These are phyloP conservation scores for Probosciger aterrimus DNA, from an alignment of 2,113 vertebrate species.

Conservation along the genomic window DNA sequence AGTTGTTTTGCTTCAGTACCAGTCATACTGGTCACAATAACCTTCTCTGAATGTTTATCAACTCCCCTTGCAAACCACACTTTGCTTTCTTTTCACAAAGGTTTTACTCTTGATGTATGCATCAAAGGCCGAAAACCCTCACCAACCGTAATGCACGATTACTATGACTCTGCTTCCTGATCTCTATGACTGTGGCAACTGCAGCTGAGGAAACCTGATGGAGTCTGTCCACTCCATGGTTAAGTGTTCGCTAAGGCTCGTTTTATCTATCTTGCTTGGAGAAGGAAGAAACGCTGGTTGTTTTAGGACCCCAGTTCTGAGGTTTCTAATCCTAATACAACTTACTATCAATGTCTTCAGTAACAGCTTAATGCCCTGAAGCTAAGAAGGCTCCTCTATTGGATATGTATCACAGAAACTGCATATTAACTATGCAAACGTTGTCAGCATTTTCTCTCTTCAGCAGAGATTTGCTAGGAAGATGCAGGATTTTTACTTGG, in stretches of 20 bases:
- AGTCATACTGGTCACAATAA: background rate
- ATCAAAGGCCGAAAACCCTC: background rate
- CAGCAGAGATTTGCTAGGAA: background rate
- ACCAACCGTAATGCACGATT: background rate
- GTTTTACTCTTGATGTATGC: background rate
- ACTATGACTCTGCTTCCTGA: background rate
- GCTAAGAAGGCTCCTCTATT: background rate
- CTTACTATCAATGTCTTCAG: background rate
- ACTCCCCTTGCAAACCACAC: background rate
- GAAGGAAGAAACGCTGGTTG: background rate
- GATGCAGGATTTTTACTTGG: background rate
- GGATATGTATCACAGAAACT: background rate
- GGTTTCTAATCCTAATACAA: background rate
- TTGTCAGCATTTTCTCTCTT: background rate
- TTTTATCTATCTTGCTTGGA: background rate
- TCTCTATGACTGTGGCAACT: background rate
- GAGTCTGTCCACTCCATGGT: background rate
- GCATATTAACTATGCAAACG: background rate
- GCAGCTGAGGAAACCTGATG: background rate
- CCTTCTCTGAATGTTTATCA: background rate
- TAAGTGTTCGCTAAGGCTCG: background rate
- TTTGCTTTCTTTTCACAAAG: background rate
- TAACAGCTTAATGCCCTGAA: background rate
- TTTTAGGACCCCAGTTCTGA: background rate
- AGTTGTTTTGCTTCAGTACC: background rate